Evolutionary conservation across 2,888 invertebrate genomes (phyloP), one percentile per base, ranked within the genome.

Genomic region (Thumatha senex): DNA sequence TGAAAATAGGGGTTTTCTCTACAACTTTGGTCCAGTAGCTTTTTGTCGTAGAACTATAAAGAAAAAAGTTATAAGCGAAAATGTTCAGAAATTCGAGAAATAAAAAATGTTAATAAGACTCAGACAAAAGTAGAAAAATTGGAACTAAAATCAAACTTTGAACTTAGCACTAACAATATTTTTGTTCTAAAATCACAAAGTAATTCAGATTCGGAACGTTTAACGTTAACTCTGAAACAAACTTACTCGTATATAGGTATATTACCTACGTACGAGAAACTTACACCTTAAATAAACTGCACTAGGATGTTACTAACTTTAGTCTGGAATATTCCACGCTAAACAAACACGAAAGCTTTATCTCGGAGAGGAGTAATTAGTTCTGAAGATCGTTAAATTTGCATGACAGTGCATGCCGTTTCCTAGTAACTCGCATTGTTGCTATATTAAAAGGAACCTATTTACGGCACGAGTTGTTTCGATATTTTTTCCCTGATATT

Each of bases 291-390:
- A 70, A 72, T 76, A 75, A 77, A 82, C 80, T 72, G 55, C 44
- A 69, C 74, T 74, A 73, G 75, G 74, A 64, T 58, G 59, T 71
- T 69, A 61, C 75, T 75, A 75, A 76, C 76, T 76, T 67, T 40
- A 61, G 76, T 73, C 76, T 79, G 77, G 77, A 77, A 80, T 82
- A 83, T 82, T 72, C 65, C 75, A 72, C 83, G 80, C 80, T 83
- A 74, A 67, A 78, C 76, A 80, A 82, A 86, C 78, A 73, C 75
- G 72, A 73, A 75, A 71, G 79, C 76, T 80, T 81, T 84, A 82
- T 83, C 76, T 76, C 58, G 59, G 67, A 71, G 74, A 61, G 67
- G 71, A 84, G 84, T 86, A 86, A 88, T 88, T 86, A 85, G 83
- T 86, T 84, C 73, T 72, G 69, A 74, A 71, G 70, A 74, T 72